Base-by-base conservation (phyloP, 2,888 invertebrate genomes). In the Mimumesa dahlbomi region DNA sequence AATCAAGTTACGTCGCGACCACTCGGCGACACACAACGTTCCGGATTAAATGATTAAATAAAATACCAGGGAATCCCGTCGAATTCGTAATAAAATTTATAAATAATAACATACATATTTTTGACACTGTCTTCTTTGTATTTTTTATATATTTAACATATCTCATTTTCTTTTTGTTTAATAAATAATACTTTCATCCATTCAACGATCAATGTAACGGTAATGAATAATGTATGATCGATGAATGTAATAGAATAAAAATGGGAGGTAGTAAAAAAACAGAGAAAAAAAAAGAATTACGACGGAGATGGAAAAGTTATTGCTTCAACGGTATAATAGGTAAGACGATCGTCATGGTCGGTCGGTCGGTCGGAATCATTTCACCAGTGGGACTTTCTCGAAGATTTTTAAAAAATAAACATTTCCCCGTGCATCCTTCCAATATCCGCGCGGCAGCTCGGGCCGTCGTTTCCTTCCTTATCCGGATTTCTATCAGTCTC, bases 251-350 rank as follows among this genome's bases (percentile, higher is more conserved):
- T n/a, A n/a, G n/a, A n/a, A n/a, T n/a, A n/a, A n/a, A n/a, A n/a
- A n/a, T n/a, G n/a, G n/a, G n/a, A n/a, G n/a, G n/a, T n/a, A n/a
- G n/a, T n/a, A n/a, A n/a, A n/a, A n/a, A n/a, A n/a, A n/a, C n/a
- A n/a, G n/a, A n/a, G n/a, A n/a, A n/a, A n/a, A n/a, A n/a, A n/a
- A n/a, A n/a, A n/a, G n/a, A n/a, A n/a, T n/a, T n/a, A n/a, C n/a
- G n/a, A n/a, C n/a, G n/a, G n/a, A n/a, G 78, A 78, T 73, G 71
- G 67, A 58, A 69, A 68, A 79, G 70, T 77, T 81, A 82, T 78
- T 73, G 82, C 61, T 72, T 73, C 69, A 65, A 63, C 57, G 53
- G 70, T 75, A 72, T 79, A 80, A 83, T 80, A 66, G 79, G n/a
- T n/a, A n/a, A n/a, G 75, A 83, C 81, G 73, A 77, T 75, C 71